Conservation (phyloP, 2,797 vertebrate species). For the Clarias pachynema region DNA sequence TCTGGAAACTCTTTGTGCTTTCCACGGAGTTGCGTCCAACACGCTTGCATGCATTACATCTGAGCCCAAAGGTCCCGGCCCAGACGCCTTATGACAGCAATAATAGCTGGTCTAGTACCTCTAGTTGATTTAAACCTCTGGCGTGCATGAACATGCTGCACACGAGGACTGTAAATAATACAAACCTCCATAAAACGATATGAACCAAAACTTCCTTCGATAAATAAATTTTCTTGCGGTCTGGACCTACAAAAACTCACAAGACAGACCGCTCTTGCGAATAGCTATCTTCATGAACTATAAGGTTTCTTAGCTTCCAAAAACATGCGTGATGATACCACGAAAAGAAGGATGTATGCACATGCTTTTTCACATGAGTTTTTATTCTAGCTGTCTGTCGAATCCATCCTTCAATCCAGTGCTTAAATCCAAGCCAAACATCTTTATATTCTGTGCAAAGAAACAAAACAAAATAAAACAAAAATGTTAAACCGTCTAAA, state of each 20-base stretch:
- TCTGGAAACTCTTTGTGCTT: neutral
- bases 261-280: slow-evolving; percentile 12
- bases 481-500: slow-evolving; percentile 10
- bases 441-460: slow-evolving; percentile 23
- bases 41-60: neutral
- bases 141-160: slow-evolving; percentile 27
- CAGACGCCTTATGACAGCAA: slow-evolving; percentile 37
- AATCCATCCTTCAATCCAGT: neutral
- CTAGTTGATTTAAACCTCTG: slow-evolving; percentile 42
- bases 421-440: slow-evolving; percentile 6
- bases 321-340: neutral
- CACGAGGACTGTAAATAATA: slow-evolving; percentile 49
- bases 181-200: slow-evolving; percentile 43
- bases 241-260: slow-evolving; percentile 35
- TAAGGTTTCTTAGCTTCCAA: neutral
- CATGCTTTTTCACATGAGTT: neutral
- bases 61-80: neutral
- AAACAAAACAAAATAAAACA: neutral
- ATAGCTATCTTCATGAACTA: neutral
- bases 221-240: slow-evolving; percentile 44
- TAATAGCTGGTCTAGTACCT: slow-evolving; percentile 34
- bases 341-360: neutral
- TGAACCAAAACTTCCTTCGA: slow-evolving; percentile 32
- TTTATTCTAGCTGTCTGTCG: slow-evolving; percentile 1
- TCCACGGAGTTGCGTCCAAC: neutral